A percentile compares a stretch with the other conserved stretches of the same genome.
phyloP scores from a whole-genome alignment of 2,888 invertebrate species.

The Lottia gigantea region DNA sequence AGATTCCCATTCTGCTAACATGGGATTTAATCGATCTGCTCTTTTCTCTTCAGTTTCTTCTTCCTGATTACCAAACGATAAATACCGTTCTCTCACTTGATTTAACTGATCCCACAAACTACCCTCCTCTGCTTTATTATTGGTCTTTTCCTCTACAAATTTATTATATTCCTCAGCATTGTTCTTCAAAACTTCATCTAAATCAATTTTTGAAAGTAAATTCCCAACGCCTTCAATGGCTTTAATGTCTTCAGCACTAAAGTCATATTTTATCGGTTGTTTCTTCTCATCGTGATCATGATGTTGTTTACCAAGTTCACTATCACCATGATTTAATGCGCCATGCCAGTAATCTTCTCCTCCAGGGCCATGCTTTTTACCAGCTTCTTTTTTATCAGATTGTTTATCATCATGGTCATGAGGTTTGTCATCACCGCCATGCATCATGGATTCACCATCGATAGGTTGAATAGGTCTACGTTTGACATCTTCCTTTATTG shows the following conservation, averaged over 20 bases:
- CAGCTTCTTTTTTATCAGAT: neutral
- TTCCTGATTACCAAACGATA: neutral
- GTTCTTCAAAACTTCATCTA: neutral
- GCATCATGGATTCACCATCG: neutral
- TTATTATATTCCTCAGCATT: neutral
- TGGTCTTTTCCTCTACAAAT: neutral
- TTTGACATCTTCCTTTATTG: neutral
- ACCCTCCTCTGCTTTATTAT: neutral
- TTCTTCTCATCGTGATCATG: neutral
- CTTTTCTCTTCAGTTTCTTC: neutral
- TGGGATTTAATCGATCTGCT: neutral
- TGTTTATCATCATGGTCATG: neutral
- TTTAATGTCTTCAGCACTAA: neutral
- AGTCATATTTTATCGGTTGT: neutral
- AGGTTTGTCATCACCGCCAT: neutral
- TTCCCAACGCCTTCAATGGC: neutral
- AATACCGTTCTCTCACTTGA: neutral
- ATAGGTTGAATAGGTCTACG: neutral
- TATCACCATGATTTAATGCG: conserved; percentile 1
- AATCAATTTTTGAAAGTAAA: neutral
- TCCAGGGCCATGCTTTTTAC: neutral
- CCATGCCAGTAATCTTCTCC: conserved; percentile 4
- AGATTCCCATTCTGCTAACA: neutral
- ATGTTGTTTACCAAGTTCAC: neutral
- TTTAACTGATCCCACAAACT: neutral